phyloP scores from a whole-genome alignment of 1,140 invertebrate species.

The Pogonomyrmex barbatus region DNA sequence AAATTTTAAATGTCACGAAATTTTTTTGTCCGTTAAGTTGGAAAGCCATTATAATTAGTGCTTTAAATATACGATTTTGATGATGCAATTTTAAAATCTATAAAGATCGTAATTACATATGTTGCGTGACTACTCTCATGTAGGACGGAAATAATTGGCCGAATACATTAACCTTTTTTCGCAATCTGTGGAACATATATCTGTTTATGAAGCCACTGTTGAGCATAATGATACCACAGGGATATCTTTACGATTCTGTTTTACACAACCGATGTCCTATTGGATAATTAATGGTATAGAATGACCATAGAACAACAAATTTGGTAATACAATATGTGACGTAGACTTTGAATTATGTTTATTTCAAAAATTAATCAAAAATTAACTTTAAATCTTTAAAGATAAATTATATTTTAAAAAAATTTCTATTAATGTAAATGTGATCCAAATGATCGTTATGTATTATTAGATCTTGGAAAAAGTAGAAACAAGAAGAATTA shows the following conservation, averaged over 20 bases:
- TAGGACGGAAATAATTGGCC: constrained; percentile 11
- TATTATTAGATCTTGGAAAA: background rate
- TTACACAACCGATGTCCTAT: constrained; percentile 8
- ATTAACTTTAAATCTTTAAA: background rate
- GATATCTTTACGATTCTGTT: constrained; percentile 42
- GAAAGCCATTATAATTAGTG: background rate
- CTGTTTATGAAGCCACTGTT: constrained; percentile 22
- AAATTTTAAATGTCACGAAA: too few relatives aligned
- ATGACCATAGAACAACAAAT: background rate
- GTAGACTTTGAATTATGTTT: background rate
- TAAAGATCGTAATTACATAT: constrained; percentile 27
- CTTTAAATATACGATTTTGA: background rate
- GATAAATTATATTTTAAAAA: background rate
- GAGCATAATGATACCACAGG: constrained; percentile 17
- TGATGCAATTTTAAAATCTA: constrained; percentile 16
- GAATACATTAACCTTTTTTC: constrained; percentile 28
- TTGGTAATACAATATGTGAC: background rate
- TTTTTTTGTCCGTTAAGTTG: too few relatives aligned
- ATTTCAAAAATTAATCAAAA: background rate
- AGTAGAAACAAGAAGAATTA: background rate
- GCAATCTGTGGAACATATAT: constrained; percentile 11
- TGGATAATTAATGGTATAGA: background rate
- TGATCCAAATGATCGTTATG: background rate
- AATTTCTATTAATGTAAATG: background rate
- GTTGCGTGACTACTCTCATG: constrained; percentile 25